phyloP scores from a whole-genome alignment of 2,797 vertebrate genomes.

The Lates japonicus region DNA sequence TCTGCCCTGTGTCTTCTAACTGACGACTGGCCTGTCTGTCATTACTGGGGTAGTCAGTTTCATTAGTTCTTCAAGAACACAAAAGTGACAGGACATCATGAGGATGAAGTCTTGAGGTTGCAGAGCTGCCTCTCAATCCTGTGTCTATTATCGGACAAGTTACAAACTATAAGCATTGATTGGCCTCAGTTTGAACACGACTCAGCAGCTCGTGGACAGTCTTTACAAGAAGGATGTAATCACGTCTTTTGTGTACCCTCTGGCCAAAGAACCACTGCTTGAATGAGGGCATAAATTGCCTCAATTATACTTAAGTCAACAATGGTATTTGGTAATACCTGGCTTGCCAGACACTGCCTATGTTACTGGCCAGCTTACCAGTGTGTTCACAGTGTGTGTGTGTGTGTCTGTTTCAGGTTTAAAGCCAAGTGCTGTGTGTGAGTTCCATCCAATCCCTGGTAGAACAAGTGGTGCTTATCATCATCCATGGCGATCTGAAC shows the following conservation, averaged over 20 bases:
- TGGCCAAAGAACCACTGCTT: constrained; percentile 37
- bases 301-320: constrained; percentile 21
- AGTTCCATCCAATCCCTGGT: constrained; percentile 95
- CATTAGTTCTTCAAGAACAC: background rate
- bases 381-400: background rate
- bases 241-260: constrained; percentile 47
- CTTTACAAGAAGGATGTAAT: constrained; percentile 56
- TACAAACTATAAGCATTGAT: constrained; percentile 61
- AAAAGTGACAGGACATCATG: constrained; percentile 44
- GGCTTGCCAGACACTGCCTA: background rate
- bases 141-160: constrained; percentile 57
- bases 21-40: background rate
- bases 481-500: constrained; percentile 98
- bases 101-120: constrained; percentile 34
- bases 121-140: constrained; percentile 40
- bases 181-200: constrained; percentile 33
- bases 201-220: constrained; percentile 55
- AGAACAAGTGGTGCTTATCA: constrained; percentile 97
- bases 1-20: background rate
- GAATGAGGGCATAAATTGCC: constrained; percentile 17
- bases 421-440: constrained; percentile 98
- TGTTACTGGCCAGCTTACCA: background rate
- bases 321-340: constrained; percentile 6
- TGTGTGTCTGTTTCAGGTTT: constrained; percentile 85
- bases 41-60: constrained; percentile 5